Base-by-base conservation (phyloP, 2,888 invertebrate genomes). In the Strigamia maritima region DNA sequence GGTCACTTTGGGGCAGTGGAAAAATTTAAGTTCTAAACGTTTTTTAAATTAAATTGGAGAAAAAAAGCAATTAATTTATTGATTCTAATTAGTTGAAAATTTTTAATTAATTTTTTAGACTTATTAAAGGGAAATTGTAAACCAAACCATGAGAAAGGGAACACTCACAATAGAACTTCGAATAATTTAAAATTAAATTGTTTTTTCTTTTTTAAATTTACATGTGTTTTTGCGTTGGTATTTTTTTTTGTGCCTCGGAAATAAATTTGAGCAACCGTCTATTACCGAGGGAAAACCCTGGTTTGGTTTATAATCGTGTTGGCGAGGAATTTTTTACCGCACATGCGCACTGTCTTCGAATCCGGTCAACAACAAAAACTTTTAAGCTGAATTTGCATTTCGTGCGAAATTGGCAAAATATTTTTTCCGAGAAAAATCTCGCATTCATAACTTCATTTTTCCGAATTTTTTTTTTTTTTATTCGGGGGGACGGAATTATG, bases 121-220 rank as follows among this genome's bases (percentile, higher is more conserved):
- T 24, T 6, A 60, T 60, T 60, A 24, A 60, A 60, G 24, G 60
- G 24, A 22, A 60, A 60, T 22, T 60, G 60, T 60, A 60, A 60
- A 60, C 60, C 60, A 22, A 60, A 60, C 60, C 60, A 60, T 60
- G 60, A 60, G 60, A 60, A 60, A 60, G 60, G 24, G 60, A 24
- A 60, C 60, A 60, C 44, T 38, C 38, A 10, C 38, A 38, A 38
- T 38, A 10, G 6, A 44, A 7, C 16, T 16, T 7, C 16, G 16
- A 16, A 44, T 2, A 7, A 44, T 44, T 6, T 44, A 44, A 44
- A 44, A 16, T n/a, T 6, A 2, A 49, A 49, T 49, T 49, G 19
- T 54, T 54, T n/a, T 19, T 19, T 54, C 8, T 54, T 22, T 54
- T 54, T 54, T 35, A 10, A 35, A 35, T 35, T 6, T 6, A 35